Conservation (phyloP, 2,113 vertebrate genomes). For the Cebidichthys violaceus region DNA sequence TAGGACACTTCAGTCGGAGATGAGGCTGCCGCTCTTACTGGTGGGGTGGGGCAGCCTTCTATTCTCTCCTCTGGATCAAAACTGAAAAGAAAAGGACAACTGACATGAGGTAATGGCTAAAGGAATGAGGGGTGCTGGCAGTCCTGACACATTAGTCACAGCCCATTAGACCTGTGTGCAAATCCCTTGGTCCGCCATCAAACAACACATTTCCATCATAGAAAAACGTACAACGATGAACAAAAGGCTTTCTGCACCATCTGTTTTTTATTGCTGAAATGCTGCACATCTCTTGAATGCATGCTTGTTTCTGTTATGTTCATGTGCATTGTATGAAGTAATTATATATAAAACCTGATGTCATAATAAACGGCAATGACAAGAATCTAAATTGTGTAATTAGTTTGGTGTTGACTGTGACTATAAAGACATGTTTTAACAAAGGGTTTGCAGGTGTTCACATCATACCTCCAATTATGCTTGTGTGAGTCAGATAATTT, state of each 20-base stretch:
- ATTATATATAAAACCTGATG: conserved; percentile 8
- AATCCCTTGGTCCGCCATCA: conserved; percentile 9
- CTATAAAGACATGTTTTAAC: conserved; percentile 20
- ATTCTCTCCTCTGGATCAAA: conserved; percentile 88
- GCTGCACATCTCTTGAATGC: neutral
- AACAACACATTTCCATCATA: conserved; percentile 34
- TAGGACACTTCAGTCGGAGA: conserved; percentile 89
- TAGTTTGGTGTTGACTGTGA: conserved; percentile 20
- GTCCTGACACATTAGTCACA: conserved; percentile 49
- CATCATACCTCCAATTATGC: neutral
- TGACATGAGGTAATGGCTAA: conserved; percentile 38
- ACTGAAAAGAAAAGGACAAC: conserved; percentile 77
- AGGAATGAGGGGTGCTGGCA: conserved; percentile 31
- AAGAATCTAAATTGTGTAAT: conserved; percentile 31
- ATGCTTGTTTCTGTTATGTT: conserved; percentile 5
- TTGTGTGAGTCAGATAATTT: neutral
- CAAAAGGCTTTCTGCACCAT: conserved; percentile 35
- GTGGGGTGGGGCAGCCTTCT: conserved; percentile 90
- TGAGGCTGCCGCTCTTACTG: conserved; percentile 88
- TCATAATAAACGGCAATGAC: conserved; percentile 10
- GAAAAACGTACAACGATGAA: conserved; percentile 20
- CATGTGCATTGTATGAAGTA: neutral
- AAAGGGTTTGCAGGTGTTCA: conserved; percentile 22
- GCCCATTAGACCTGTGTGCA: conserved; percentile 40
- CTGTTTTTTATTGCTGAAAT: conserved; percentile 3